These are phyloP conservation scores for Naja naja DNA, from an alignment of 2,113 vertebrate genomes.

Conservation along the genomic window DNA sequence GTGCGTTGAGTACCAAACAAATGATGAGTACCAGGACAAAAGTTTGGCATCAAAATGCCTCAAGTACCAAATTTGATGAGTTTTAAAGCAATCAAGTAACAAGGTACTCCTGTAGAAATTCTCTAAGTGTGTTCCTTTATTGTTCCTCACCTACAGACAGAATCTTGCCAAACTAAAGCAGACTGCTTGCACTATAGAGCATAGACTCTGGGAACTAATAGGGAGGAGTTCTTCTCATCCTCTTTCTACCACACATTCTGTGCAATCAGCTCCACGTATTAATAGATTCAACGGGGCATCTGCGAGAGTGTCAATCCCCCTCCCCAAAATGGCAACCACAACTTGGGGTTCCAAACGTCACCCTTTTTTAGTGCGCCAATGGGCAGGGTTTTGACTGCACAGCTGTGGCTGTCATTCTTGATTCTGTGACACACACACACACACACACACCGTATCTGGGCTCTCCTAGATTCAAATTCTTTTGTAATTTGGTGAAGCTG, in stretches of 20 bases:
- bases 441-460: background rate
- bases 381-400: background rate
- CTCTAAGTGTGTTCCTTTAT: background rate
- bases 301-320: background rate
- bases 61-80: background rate
- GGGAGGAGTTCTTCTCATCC: background rate
- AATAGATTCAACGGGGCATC: background rate
- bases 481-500: background rate
- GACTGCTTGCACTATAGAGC: background rate
- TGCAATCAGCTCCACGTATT: background rate
- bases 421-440: background rate
- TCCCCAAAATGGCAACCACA: background rate
- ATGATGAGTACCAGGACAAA: background rate
- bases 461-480: background rate
- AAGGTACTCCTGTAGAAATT: background rate
- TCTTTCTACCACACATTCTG: background rate
- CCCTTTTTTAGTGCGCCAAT: background rate
- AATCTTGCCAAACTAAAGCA: background rate
- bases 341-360: background rate
- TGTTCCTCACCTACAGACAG: background rate
- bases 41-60: accelerated
- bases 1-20: background rate
- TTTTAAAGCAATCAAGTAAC: background rate
- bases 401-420: background rate
- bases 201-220: background rate